A percentile compares a stretch with the other conserved stretches of the same genome.
These are phyloP conservation scores for Crossocerus cetratus DNA, from an alignment of 2,888 invertebrate genomes.

Conservation along the genomic window DNA sequence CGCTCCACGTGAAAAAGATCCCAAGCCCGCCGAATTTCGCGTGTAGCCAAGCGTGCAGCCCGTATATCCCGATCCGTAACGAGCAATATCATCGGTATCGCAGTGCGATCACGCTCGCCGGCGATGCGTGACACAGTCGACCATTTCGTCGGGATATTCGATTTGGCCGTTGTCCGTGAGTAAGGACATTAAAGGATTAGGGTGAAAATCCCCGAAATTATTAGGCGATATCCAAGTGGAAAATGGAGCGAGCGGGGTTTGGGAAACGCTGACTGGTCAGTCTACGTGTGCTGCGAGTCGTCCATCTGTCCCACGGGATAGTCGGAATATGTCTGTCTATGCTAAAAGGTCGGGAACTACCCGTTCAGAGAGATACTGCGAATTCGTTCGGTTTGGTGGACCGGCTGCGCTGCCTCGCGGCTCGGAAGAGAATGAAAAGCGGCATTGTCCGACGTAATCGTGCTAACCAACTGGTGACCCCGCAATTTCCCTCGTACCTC, in stretches of 20 bases:
- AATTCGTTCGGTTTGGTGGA: slow-evolving; percentile 48
- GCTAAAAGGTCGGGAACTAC: slow-evolving; percentile 48
- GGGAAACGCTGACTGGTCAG: slow-evolving; percentile 65
- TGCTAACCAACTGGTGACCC: slow-evolving; percentile 59
- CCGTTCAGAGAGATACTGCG: slow-evolving; percentile 41
- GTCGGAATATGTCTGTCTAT: slow-evolving; percentile 38
- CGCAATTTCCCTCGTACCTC: slow-evolving; percentile 3
- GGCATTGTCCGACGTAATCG: slow-evolving; percentile 69
- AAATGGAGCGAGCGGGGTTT: slow-evolving; percentile 61
- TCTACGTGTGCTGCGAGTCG: slow-evolving; percentile 54
- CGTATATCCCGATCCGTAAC: slow-evolving; percentile 45
- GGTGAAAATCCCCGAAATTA: slow-evolving; percentile 66
- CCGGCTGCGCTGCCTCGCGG: slow-evolving; percentile 9
- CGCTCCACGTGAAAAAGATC: slow-evolving; percentile 20
- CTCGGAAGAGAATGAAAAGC: slow-evolving; percentile 63
- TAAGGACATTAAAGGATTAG: slow-evolving; percentile 65
- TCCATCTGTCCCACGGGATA: slow-evolving; percentile 69
- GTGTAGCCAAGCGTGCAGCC: slow-evolving; percentile 20
- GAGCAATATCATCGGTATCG: slow-evolving; percentile 55
- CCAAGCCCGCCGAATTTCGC: slow-evolving; percentile 28
- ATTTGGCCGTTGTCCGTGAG: slow-evolving; percentile 58
- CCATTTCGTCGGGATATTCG: slow-evolving; percentile 57
- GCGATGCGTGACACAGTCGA: slow-evolving; percentile 55
- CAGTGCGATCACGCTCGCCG: slow-evolving; percentile 37
- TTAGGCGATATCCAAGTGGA: slow-evolving; percentile 68